Base-by-base conservation (phyloP, 2,888 invertebrate genomes). In the Troides aeacus region DNA sequence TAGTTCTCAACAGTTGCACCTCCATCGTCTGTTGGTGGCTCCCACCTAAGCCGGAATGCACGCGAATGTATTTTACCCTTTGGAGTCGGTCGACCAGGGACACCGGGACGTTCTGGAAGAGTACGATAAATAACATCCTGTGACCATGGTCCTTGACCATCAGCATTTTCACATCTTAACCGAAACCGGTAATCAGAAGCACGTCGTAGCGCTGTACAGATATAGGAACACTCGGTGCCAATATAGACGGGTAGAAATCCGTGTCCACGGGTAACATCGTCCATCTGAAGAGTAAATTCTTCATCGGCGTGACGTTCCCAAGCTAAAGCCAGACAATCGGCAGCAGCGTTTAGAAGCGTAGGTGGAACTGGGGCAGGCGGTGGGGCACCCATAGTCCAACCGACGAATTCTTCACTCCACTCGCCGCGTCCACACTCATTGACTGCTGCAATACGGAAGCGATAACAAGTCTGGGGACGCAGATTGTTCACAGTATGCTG, bases 51-150 rank as follows among this genome's bases (percentile, higher is more conserved):
- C 75, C 95, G 95, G 84, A 97, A 97, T 73, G 95, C 94, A 75
- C 96, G 95, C 69, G 97, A 95, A 85, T 97, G 96, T 60, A 97
- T 94, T 82, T 96, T 95, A 65, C 97, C 97, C 82, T 97, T 97
- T 23, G 96, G 94, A 73, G 93, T 86, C 4, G 97, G 97, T 76
- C 96, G 95, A 12, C 95, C 94, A 36, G 98, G 98, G 66, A 96
- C 93, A 0, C 94, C 94, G 4, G 98, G 98, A 71, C 95, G 90
- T 81, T 97, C 97, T 6, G 98, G 96, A 69, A 94, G 89, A 15
- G 98, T 98, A 74, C 94, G 94, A 85, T 95, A 97, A 68, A 93
- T 87, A 24, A 97, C 96, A 81, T 96, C 95, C 66, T 95, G 94
- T 53, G 97, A 97, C 97, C 97, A 97, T 21, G 95, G 94, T 8